These are phyloP conservation scores for Characodon lateralis DNA, from an alignment of 2,797 vertebrate species.

Conservation along the genomic window DNA sequence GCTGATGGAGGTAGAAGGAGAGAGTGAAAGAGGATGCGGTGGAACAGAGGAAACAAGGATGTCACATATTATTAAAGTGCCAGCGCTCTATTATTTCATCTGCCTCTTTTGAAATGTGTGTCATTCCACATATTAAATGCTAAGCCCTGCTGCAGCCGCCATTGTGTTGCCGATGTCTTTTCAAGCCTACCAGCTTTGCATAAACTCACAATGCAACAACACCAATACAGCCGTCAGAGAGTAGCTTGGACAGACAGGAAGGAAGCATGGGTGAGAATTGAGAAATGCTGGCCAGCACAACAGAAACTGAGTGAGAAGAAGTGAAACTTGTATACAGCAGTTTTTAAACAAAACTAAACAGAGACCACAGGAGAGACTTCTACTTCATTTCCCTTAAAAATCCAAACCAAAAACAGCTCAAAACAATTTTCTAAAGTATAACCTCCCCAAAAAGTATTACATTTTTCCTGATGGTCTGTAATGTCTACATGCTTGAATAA, in stretches of 20 bases:
- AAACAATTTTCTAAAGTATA: background rate
- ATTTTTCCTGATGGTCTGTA: background rate
- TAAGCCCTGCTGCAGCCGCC: slow-evolving; percentile 19
- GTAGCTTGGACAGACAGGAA: slow-evolving; percentile 46
- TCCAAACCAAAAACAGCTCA: background rate
- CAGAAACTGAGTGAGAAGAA: slow-evolving; percentile 11
- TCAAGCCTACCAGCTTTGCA: slow-evolving; percentile 23
- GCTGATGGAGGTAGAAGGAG: background rate
- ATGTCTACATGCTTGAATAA: slow-evolving; percentile 29
- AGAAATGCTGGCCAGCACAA: slow-evolving; percentile 27
- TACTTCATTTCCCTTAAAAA: background rate
- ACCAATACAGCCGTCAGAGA: slow-evolving; percentile 20
- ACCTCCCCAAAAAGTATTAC: background rate
- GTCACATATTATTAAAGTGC: slow-evolving; percentile 13
- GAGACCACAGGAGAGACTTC: background rate
- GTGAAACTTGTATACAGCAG: background rate
- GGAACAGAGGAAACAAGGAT: slow-evolving; percentile 33
- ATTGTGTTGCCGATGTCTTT: slow-evolving; percentile 29
- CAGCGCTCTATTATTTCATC: slow-evolving; percentile 24
- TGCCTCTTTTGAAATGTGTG: slow-evolving; percentile 53
- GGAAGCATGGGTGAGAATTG: slow-evolving; percentile 28
- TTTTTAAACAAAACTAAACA: background rate
- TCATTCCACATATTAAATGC: slow-evolving; percentile 15
- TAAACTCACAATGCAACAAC: background rate
- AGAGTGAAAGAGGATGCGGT: slow-evolving; percentile 48